Conservation (phyloP, 2,888 invertebrate genomes). For the Macaria liturata region DNA sequence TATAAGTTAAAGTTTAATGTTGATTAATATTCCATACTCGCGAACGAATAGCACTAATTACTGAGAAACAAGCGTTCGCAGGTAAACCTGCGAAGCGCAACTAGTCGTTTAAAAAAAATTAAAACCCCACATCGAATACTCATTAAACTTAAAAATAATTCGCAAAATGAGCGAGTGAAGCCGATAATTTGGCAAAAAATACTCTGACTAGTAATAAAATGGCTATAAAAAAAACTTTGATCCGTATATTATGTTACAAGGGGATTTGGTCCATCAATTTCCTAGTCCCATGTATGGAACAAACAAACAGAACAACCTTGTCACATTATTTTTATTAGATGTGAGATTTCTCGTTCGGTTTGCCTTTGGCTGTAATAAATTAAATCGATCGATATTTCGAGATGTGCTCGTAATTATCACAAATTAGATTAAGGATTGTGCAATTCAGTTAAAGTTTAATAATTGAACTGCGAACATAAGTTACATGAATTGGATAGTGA, state of each 20-base stretch:
- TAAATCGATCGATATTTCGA: conserved; percentile 14
- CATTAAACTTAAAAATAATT: conserved; percentile 16
- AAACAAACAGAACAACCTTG: neutral
- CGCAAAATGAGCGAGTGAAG: neutral
- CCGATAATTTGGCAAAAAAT: conserved; percentile 17
- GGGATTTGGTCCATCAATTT: too few species aligned
- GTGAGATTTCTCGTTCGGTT: conserved; percentile 8
- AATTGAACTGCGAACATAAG: neutral
- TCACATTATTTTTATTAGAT: conserved; percentile 11
- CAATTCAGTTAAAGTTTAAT: conserved; percentile 1
- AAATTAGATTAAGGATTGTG: conserved; percentile 9
- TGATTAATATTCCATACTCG: too few species aligned
- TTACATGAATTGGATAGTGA: too few species aligned
- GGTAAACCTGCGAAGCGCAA: too few species aligned
- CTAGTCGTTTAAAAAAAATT: neutral
- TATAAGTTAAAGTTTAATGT: too few species aligned
- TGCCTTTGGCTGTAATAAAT: conserved; percentile 13
- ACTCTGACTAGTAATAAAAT: conserved; percentile 1
- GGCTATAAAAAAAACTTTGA: conserved; percentile 7
- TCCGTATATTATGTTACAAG: too few species aligned
- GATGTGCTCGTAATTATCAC: conserved; percentile 8
- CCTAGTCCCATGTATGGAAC: neutral
- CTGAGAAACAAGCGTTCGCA: too few species aligned
- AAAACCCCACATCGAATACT: conserved; percentile 13
- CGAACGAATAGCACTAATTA: too few species aligned